Evolutionary conservation across 1,140 invertebrate species (phyloP).

Genomic region (Sarcophaga bullata): DNA sequence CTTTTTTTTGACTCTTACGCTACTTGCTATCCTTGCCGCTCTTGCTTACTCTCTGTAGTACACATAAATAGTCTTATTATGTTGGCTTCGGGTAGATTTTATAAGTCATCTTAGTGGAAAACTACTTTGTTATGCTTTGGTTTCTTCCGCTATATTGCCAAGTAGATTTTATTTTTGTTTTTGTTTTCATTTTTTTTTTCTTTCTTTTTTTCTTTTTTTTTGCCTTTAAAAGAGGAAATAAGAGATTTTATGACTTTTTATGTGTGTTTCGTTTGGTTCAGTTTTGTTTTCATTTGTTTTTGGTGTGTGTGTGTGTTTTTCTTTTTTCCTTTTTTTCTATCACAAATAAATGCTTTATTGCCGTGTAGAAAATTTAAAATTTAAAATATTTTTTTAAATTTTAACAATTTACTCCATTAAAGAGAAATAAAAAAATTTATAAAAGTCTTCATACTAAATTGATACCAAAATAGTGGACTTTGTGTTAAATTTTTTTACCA

Average conservation of each 20-base stretch:
- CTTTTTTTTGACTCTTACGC: too few relatives aligned
- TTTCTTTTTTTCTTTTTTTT: neutral
- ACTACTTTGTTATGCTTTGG: slow-evolving; percentile 30
- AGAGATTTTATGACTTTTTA: neutral
- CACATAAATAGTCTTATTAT: neutral
- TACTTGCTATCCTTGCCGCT: neutral
- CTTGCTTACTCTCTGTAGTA: neutral
- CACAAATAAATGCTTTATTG: too few relatives aligned
- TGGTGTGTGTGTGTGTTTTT: too few relatives aligned
- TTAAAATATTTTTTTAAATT: too few relatives aligned
- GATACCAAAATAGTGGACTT: too few relatives aligned
- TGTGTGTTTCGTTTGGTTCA: neutral
- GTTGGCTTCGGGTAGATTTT: neutral
- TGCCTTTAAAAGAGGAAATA: neutral
- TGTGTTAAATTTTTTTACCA: too few relatives aligned
- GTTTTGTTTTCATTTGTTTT: neutral
- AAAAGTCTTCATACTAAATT: too few relatives aligned
- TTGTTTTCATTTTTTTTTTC: slow-evolving; percentile 8
- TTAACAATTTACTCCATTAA: too few relatives aligned
- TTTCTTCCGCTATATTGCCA: slow-evolving; percentile 36
- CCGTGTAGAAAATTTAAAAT: too few relatives aligned
- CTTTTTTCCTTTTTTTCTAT: neutral
- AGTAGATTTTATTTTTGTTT: slow-evolving; percentile 11
- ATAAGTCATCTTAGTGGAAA: slow-evolving; percentile 23
- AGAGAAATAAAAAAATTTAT: too few relatives aligned